phyloP scores from a whole-genome alignment of 2,888 invertebrate species.

The Cephus rjabovi region DNA sequence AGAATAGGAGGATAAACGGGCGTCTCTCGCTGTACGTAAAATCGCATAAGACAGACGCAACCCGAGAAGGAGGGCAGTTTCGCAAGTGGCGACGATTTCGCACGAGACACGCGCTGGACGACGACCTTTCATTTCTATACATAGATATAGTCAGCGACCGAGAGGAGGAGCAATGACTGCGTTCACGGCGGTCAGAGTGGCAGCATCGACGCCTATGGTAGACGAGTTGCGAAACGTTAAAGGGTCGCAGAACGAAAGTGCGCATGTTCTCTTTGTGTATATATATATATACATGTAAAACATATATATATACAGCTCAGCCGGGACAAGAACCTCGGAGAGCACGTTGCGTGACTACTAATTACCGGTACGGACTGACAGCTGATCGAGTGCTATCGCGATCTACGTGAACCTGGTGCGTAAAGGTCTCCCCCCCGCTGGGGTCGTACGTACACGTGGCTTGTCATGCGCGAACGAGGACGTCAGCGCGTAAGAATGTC shows the following conservation, averaged over 20 bases:
- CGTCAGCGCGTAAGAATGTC: too few relatives aligned
- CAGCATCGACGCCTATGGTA: neutral
- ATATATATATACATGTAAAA: neutral
- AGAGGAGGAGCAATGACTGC: neutral
- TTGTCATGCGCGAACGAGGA: neutral
- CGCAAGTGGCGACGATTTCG: neutral
- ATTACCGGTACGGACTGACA: slow-evolving; percentile 36
- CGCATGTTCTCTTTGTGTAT: neutral
- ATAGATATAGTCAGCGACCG: neutral
- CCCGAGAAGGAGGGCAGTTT: neutral
- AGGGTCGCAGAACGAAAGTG: neutral
- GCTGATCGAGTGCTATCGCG: slow-evolving; percentile 32
- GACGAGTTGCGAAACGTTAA: neutral
- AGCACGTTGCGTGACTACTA: slow-evolving; percentile 34
- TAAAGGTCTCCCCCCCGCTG: neutral
- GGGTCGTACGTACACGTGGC: too few relatives aligned
- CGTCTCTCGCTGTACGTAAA: neutral
- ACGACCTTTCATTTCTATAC: neutral
- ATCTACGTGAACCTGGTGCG: neutral
- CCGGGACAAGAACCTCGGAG: slow-evolving; percentile 28
- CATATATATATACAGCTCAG: slow-evolving; percentile 14
- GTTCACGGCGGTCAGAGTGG: neutral
- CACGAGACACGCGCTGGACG: neutral
- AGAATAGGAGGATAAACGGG: neutral
- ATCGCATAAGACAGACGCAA: neutral